These are phyloP conservation scores for Timema cristinae DNA, from an alignment of 2,888 invertebrate species.

Conservation along the genomic window DNA sequence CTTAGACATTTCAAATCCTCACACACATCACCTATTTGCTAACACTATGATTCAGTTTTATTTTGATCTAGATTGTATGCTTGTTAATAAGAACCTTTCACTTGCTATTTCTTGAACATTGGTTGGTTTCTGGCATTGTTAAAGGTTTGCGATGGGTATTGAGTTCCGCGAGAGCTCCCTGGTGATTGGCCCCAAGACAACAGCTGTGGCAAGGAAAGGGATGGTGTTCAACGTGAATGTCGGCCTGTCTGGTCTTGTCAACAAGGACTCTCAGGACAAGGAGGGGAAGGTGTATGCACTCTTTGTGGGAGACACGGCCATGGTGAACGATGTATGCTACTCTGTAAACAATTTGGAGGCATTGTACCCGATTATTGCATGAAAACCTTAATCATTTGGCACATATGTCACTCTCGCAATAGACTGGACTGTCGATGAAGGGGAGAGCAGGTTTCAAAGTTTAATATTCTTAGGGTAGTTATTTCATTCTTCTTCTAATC, in stretches of 20 bases:
- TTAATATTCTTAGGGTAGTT: too few species aligned
- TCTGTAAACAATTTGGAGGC: background rate
- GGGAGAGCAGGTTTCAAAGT: too few species aligned
- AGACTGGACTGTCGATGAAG: too few species aligned
- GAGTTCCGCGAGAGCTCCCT: slow-evolving; percentile 96
- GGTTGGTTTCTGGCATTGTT: slow-evolving; percentile 29
- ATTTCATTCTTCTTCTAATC: too few species aligned
- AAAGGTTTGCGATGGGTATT: slow-evolving; percentile 91
- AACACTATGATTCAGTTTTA: too few species aligned
- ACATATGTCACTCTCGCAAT: too few species aligned
- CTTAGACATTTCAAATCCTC: too few species aligned
- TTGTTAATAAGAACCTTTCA: too few species aligned
- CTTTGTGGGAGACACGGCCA: slow-evolving; percentile 95
- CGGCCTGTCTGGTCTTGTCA: slow-evolving; percentile 80
- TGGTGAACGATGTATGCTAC: slow-evolving; percentile 73
- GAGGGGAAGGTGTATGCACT: slow-evolving; percentile 89
- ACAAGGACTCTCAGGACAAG: slow-evolving; percentile 77
- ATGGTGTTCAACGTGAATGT: slow-evolving; percentile 97
- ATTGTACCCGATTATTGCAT: background rate
- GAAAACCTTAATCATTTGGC: too few species aligned
- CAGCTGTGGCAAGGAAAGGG: slow-evolving; percentile 74
- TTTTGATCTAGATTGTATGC: too few species aligned
- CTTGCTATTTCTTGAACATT: too few species aligned
- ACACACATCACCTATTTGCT: too few species aligned
- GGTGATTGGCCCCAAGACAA: slow-evolving; percentile 86